phyloP scores from a whole-genome alignment of 2,888 invertebrate genomes.

The Margaritifera margaritifera region DNA sequence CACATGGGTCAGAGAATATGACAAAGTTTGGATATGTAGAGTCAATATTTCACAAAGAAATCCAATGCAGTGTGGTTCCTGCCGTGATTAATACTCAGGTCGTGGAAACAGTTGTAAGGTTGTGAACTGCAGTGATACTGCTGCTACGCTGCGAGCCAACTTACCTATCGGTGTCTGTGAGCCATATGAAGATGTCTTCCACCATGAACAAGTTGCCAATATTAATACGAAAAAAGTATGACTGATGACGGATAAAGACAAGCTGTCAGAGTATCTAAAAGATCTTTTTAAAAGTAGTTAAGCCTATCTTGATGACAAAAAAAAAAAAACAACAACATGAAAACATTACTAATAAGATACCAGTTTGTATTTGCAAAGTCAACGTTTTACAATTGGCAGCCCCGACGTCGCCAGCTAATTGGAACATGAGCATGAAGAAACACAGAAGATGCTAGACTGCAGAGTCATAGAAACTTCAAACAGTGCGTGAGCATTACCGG shows the following conservation, averaged over 20 bases:
- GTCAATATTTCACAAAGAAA: not conserved
- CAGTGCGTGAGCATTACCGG: conserved; percentile 30
- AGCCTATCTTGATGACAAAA: conserved; percentile 4
- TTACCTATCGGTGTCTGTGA: too few relatives aligned
- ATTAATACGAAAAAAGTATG: too few relatives aligned
- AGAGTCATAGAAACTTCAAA: conserved; percentile 30
- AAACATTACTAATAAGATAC: conserved; percentile 15
- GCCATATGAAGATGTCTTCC: too few relatives aligned
- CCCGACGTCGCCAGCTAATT: conserved; percentile 15
- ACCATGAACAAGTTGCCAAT: too few relatives aligned
- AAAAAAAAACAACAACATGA: conserved; percentile 5
- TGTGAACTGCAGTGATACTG: conserved; percentile 7
- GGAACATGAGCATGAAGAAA: conserved; percentile 21
- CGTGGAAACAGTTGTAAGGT: conserved; percentile 1
- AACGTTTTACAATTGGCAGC: conserved; percentile 19
- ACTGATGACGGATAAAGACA: too few relatives aligned
- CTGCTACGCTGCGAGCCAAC: too few relatives aligned
- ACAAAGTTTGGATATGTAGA: conserved; percentile 4
- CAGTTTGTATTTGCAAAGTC: conserved; percentile 20
- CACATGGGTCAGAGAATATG: not conserved
- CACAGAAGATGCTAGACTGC: conserved; percentile 22
- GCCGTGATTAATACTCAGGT: conserved; percentile 8
- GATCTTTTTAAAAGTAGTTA: conserved; percentile 15
- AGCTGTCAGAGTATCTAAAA: conserved; percentile 2
- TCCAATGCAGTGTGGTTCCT: not conserved